A percentile compares a stretch with the other conserved stretches of the same genome.
Conservation (phyloP, 2,113 vertebrate genomes). For the Ailurus styani region DNA sequence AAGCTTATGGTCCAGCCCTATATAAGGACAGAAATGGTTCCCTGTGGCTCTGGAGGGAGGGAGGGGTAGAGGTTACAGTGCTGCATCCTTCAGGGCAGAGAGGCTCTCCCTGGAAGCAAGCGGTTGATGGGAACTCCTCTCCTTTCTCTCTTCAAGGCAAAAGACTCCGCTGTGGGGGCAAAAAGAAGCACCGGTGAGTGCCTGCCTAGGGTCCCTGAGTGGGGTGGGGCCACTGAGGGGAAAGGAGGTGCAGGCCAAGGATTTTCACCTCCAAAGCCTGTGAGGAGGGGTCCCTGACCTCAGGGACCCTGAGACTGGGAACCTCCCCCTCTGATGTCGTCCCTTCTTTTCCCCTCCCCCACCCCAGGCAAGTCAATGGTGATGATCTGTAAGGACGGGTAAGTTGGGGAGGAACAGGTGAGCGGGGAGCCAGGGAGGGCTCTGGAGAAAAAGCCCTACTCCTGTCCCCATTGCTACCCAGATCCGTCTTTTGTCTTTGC, state of each 20-base stretch:
- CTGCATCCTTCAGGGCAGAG: rapidly evolving
- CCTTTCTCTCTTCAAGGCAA: conserved; percentile 79
- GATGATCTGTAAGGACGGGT: conserved; percentile 57
- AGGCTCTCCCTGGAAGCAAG: neutral
- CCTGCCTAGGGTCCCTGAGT: rapidly evolving
- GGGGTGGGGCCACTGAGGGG: neutral
- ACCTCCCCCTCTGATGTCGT: neutral
- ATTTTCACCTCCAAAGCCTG: neutral
- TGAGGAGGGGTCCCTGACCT: neutral
- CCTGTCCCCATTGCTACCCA: neutral
- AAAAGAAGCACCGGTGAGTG: conserved; percentile 79
- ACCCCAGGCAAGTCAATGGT: conserved; percentile 1
- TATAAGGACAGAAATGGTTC: neutral
- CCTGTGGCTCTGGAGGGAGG: neutral
- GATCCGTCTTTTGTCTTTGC: conserved; percentile 8
- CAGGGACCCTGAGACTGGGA: neutral
- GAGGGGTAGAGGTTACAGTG: neutral
- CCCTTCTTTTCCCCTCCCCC: neutral
- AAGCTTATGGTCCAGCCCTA: neutral
- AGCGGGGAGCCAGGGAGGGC: too few relatives aligned
- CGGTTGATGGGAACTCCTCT: neutral
- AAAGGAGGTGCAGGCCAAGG: rapidly evolving
- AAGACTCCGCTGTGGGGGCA: conserved; percentile 84
- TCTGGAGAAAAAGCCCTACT: rapidly evolving
- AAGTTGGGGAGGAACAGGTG: rapidly evolving